Base-by-base conservation (phyloP, 2,113 vertebrate species). In the Jaculus jaculus region DNA sequence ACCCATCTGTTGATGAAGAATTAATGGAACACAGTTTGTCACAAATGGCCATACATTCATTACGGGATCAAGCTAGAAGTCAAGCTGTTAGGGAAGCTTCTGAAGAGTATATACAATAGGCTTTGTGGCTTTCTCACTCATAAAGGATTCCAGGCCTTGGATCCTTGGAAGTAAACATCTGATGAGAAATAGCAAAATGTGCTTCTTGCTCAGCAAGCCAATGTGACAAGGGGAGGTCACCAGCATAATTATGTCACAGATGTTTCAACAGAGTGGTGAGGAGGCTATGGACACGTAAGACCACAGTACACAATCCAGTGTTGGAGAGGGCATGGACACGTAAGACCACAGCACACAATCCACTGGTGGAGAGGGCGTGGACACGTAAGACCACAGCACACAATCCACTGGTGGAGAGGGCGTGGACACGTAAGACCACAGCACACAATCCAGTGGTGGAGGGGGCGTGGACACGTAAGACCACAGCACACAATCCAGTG, bases 111-210 rank as follows among this genome's bases (percentile, higher is more conserved):
- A 42, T 68, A 10, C 37, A 79, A 82, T 54, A 91, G 37, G n/a
- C 20, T 90, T 37, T 23, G 17, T 71, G 58, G n/a, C 26, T n/a
- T 82, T 88, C 78, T 7, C 73, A 75, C 28, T 10, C 37, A 11
- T 81, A 32, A 91, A 86, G 87, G 85, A 69, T 51, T 83, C 24
- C 34, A 28, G 13, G 58, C n/a, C 66, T 61, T 77, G 66, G 78
- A 47, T 93, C 89, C 58, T 84, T 75, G 75, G 91, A 89, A 92
- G 54, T 30, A 94, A 93, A 84, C 74, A 92, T 86, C 84, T 84
- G 79, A 65, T 90, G 39, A 93, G 79, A 96, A 96, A 97, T n/a
- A 82, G 92, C 71, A 80, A 90, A 87, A 83, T 13, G 79, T 63
- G 24, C 51, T n/a, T n/a, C 47, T 83, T 30, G 74, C 34, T 84